Evolutionary conservation across 2,113 vertebrate genomes (phyloP), one percentile per base, ranked within the genome.

Genomic region (Poeciliopsis retropinna): DNA sequence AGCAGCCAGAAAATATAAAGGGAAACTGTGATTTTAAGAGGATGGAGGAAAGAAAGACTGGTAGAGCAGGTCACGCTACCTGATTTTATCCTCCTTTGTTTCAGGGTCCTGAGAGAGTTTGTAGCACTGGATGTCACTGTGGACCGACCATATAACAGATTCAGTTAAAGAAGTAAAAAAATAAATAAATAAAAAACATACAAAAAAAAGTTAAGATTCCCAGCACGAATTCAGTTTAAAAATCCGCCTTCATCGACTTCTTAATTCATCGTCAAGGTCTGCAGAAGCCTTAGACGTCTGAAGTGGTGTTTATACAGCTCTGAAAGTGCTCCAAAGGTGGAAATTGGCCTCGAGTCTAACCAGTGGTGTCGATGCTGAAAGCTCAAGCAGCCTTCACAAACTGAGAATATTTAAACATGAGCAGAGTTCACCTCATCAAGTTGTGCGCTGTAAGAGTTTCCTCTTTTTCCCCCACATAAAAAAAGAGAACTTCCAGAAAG

Each of bases 31-130:
- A 28, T 32, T 60, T 57, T 27, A 60, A n/a, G 25, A 75, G 39
- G 39, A 41, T 41, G 39, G 39, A 41, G 12, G 39, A 3, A 12
- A 12, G 15, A 4, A 27, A 27, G 27, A 60, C 89, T 83, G 0
- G n/a, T 15, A 28, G 85, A 69, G 76, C 75, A 67, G 28, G 44
- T 83, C 65, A 0, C 41, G 7, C 11, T 82, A 70, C 32, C 11
- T 1, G 60, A 1, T 29, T 1, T 3, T 6, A 13, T 85, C 79
- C 0, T 17, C 78, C 71, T 75, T 83, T 60, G 80, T 78, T 64
- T 82, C 86, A 51, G 82, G 76, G 66, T 89, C 84, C 71, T 85
- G 84, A 0, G 82, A 73, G 0, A 89, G 78, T 25, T 80, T 78
- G 79, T 60, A 88, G 60, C 78, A 63, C 28, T 78, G 77, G 60